Conservation (phyloP, 2,797 vertebrate genomes). For the Tokudaia muenninki region DNA sequence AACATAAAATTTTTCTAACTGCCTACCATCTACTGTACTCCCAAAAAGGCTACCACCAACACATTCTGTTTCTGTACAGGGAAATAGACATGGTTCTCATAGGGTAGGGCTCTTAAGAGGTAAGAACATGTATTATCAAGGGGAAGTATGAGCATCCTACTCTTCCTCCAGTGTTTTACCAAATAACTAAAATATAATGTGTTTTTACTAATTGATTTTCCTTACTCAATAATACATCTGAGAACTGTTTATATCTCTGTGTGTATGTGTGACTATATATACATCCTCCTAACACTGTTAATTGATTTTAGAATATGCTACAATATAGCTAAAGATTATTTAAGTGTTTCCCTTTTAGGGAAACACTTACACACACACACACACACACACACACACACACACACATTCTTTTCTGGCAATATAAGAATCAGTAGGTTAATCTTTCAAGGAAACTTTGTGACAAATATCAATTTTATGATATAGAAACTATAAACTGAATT, state of each 20-base stretch:
- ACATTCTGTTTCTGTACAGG: background rate
- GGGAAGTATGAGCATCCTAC: background rate
- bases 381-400: too few relatives aligned
- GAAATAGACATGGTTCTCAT: too few relatives aligned
- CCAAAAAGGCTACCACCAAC: background rate
- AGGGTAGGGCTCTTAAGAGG: too few relatives aligned
- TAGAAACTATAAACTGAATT: background rate
- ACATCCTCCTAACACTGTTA: background rate
- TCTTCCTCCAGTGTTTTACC: background rate
- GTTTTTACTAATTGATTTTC: background rate
- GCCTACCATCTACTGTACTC: background rate
- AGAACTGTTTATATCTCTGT: background rate
- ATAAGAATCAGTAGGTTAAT: constrained; percentile 28
- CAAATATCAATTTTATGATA: background rate
- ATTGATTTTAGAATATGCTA: background rate
- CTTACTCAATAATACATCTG: background rate
- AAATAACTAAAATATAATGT: background rate
- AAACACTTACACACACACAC: too few relatives aligned
- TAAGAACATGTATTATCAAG: background rate
- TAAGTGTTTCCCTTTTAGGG: background rate
- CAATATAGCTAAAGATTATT: background rate
- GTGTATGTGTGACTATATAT: background rate
- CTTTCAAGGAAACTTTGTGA: background rate
- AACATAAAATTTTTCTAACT: constrained; percentile 16
- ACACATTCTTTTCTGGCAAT: background rate